A percentile compares a stretch with the other conserved stretches of the same genome.
These are phyloP conservation scores for Pipistrellus pipistrellus DNA, from an alignment of 2,797 vertebrate genomes.

Conservation along the genomic window DNA sequence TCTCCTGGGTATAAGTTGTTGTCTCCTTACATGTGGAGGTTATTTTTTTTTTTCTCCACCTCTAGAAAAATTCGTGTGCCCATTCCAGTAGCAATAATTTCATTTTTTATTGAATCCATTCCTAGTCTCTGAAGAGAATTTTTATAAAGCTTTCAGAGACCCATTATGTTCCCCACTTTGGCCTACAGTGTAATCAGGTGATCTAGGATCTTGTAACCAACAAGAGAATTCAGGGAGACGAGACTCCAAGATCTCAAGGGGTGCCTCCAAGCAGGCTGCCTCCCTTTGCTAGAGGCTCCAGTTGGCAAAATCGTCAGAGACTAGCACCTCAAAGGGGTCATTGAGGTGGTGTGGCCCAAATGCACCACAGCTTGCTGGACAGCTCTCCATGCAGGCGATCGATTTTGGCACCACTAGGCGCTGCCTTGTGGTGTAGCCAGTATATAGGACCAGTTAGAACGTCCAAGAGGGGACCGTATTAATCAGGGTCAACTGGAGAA, in stretches of 20 bases:
- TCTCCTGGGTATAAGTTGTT: background rate
- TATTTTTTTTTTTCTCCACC: background rate
- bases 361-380: background rate
- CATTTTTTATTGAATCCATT: background rate
- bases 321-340: background rate
- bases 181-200: background rate
- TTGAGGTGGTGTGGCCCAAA: background rate
- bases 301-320: background rate
- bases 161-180: background rate
- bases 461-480: background rate
- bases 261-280: background rate
- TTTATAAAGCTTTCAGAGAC: background rate
- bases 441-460: background rate
- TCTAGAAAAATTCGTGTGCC: background rate
- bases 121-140: background rate
- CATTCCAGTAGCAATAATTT: background rate
- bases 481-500: background rate
- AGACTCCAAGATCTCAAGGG: background rate
- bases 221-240: background rate
- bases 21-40: background rate
- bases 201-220: background rate
- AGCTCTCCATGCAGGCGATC: background rate
- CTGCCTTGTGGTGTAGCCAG: background rate
- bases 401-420: background rate
- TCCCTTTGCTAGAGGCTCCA: slow-evolving; percentile 6